These are phyloP conservation scores for Etheostoma spectabile DNA, from an alignment of 2,113 vertebrate species.

Conservation along the genomic window DNA sequence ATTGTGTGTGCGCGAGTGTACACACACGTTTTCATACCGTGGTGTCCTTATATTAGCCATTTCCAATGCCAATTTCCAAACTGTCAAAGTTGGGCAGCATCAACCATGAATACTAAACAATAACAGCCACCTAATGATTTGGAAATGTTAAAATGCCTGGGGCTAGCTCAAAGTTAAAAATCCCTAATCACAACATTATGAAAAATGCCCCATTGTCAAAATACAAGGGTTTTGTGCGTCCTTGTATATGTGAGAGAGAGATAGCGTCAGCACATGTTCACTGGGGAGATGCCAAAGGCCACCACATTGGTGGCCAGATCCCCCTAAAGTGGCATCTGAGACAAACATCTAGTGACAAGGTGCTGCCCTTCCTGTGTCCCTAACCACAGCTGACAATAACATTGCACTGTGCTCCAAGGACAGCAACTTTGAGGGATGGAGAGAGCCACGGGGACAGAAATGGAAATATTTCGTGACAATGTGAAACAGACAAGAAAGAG, in stretches of 20 bases:
- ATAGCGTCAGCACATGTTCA: constrained; percentile 48
- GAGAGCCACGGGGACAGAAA: constrained; percentile 4
- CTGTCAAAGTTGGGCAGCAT: constrained; percentile 10
- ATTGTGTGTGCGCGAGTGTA: no score
- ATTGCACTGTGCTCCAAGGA: constrained; percentile 29
- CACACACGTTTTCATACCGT: neutral
- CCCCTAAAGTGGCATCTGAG: constrained; percentile 68
- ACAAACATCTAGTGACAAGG: constrained; percentile 79
- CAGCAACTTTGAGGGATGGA: constrained; percentile 19
- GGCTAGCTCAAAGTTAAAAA: constrained; percentile 48
- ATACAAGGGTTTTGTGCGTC: constrained; percentile 30
- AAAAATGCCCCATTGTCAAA: constrained; percentile 27
- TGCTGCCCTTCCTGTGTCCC: constrained; percentile 68
- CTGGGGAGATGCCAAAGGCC: constrained; percentile 63
- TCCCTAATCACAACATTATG: constrained; percentile 51
- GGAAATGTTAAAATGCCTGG: constrained; percentile 53
- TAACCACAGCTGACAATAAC: constrained; percentile 54
- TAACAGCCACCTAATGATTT: constrained; percentile 45
- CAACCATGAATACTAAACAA: constrained; percentile 48
- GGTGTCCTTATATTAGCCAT: neutral
- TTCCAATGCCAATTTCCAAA: constrained; percentile 17
- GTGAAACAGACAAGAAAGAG: constrained; percentile 15
- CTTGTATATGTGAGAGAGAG: constrained; percentile 27
- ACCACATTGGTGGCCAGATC: constrained; percentile 50
- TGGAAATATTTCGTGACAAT: constrained; percentile 21